Base-by-base conservation (phyloP, 1,140 invertebrate genomes). In the Calephelis virginiensis region DNA sequence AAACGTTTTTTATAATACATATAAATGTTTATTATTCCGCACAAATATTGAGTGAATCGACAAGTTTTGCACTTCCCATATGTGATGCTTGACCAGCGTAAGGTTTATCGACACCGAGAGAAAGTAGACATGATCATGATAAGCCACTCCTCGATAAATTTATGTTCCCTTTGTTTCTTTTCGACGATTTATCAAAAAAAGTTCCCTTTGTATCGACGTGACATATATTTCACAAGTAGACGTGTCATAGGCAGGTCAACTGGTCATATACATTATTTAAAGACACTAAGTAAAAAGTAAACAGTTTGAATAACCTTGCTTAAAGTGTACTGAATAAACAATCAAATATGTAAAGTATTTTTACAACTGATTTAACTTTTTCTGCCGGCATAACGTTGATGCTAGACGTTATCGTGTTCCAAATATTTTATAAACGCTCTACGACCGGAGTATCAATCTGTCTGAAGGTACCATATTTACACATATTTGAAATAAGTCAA, bases 91-190 rank as follows among this genome's bases (percentile, higher is more conserved):
- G 50, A 53, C 50, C 17, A 28, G 17, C 14, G 50, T 53, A 53
- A 64, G 60, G 69, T 67, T 69, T 80, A 85, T 82, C 76, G 80
- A 80, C 81, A 83, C 76, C 73, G 70, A 69, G 86, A 85, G 86
- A 89, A 89, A 89, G 86, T 86, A 73, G 76, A 72, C 79, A 72
- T 75, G 83, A 89, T 89, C 72, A 69, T 77, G 77, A 80, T 80
- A 89, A 87, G 80, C 73, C 72, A 72, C 72, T 77, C 71, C 56
- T 66, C 81, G 77, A 83, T 86, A 87, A 88, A 89, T 89, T 89
- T 89, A 89, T 89, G 81, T 79, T 81, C 74, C 82, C 85, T 89
- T 89, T 88, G 84, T 89, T 85, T 88, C 81, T 86, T 87, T 89
- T 86, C 83, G 70, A 81, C 81, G 77, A 89, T 89, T 86, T 86